These are phyloP conservation scores for Acholoe squamosa DNA, from an alignment of 2,888 invertebrate species.

Conservation along the genomic window DNA sequence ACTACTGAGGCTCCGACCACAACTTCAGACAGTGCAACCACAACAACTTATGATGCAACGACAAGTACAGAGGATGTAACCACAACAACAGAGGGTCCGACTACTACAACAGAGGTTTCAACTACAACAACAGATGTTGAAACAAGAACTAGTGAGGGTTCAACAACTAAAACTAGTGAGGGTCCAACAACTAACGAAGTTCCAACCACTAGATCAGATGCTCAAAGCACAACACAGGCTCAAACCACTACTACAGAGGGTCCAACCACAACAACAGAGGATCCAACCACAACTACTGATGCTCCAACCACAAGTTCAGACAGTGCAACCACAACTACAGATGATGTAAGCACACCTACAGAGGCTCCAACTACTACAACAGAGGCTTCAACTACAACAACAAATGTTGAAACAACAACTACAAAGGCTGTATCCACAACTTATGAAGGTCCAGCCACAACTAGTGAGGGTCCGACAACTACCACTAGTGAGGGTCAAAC, in stretches of 20 bases:
- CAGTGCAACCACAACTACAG: neutral
- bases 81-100: neutral
- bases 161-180: neutral
- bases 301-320: neutral
- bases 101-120: neutral
- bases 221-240: neutral
- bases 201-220: neutral
- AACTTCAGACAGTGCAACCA: neutral
- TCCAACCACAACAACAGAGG: neutral
- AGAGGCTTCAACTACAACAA: neutral
- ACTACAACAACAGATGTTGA: neutral
- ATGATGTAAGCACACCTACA: neutral
- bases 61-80: neutral
- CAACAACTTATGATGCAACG: neutral
- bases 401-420: neutral
- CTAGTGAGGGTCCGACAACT: neutral
- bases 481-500: neutral
- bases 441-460: neutral
- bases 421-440: neutral
- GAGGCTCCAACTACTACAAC: neutral
- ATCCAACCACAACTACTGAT: slow-evolving; percentile 1
- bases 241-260: neutral
- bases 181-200: neutral
- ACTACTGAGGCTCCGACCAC: neutral
- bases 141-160: neutral